Evolutionary conservation across 2,888 invertebrate genomes (phyloP).

Genomic region (Eupeodes latifasciatus): DNA sequence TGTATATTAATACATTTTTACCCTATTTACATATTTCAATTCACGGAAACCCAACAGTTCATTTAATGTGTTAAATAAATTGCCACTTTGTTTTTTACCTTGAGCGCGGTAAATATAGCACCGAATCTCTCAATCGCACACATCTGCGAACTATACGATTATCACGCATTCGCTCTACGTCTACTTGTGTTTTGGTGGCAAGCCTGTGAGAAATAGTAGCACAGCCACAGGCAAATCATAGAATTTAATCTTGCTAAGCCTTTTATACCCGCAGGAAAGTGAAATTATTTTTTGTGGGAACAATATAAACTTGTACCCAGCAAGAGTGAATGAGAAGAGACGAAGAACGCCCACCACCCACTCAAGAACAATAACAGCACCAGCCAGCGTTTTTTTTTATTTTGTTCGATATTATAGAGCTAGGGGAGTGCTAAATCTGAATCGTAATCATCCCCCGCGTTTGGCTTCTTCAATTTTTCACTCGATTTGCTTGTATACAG

Average conservation of each 20-base stretch:
- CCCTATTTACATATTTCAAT: background rate
- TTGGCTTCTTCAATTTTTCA: slow-evolving; percentile 47
- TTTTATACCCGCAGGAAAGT: slow-evolving; percentile 65
- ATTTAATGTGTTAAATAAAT: slow-evolving; percentile 50
- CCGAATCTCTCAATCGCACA: slow-evolving; percentile 15
- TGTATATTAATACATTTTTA: too few species aligned
- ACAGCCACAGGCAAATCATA: slow-evolving; percentile 68
- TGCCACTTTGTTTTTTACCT: slow-evolving; percentile 43
- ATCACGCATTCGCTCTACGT: slow-evolving; percentile 35
- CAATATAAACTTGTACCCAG: slow-evolving; percentile 5
- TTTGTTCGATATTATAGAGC: background rate
- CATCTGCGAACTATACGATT: slow-evolving; percentile 24
- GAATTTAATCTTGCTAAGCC: slow-evolving; percentile 73
- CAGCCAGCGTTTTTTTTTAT: background rate
- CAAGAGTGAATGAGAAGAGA: background rate
- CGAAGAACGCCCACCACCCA: background rate
- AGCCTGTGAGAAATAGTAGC: slow-evolving; percentile 23
- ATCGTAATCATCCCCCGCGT: background rate
- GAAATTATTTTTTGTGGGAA: slow-evolving; percentile 65
- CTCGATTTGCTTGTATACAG: slow-evolving; percentile 39
- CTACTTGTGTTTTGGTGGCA: slow-evolving; percentile 21
- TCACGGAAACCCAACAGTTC: slow-evolving; percentile 5
- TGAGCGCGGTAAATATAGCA: slow-evolving; percentile 10
- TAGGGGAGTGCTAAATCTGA: background rate
- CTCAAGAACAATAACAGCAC: slow-evolving; percentile 54